Evolutionary conservation across 2,797 vertebrate genomes (phyloP), one percentile per base, ranked within the genome.

Genomic region (Phrynocephalus guinanensis): DNA sequence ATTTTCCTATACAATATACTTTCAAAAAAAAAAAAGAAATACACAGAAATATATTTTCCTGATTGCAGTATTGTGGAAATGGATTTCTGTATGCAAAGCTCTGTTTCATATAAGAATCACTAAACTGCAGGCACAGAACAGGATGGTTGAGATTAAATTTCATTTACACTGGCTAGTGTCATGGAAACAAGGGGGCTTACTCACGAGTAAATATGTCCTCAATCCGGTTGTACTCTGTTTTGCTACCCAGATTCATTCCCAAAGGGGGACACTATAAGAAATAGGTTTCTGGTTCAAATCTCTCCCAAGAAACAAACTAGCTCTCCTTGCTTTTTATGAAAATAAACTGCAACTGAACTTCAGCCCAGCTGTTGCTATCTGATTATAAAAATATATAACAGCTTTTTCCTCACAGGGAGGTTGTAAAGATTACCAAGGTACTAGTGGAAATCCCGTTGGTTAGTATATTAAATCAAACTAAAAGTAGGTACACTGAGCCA

Each of bases 61-160:
- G 92, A 95, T 95, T 93, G 91, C 89, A 87, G 30, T 95, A 96
- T 96, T 91, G 90, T 84, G 89, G 92, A 95, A 92, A 90, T 91
- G 91, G 87, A 94, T 94, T 96, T 96, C 93, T 76, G 0, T 95
- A 92, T 91, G 90, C 90, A 93, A 92, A 91, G 89, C 95, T 95
- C 91, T 85, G 86, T 94, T 93, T 92, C 91, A 86, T 82, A 84
- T 71, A 70, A n/a, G 1, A 92, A 63, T 90, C 93, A 81, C 93
- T 92, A 94, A 93, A 88, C 89, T 92, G 88, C 82, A 93, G 90
- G 84, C 8, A 18, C 91, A 95, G 85, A 89, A 91, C 84, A 89
- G 87, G 93, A 81, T 67, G 66, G 7, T 2, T 88, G 8, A 24
- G 76, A 82, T 85, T 76, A 90, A 73, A 48, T 92, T 92, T 89